These are phyloP conservation scores for Trachelipus rathkii DNA, from an alignment of 1,140 invertebrate species.

Conservation along the genomic window DNA sequence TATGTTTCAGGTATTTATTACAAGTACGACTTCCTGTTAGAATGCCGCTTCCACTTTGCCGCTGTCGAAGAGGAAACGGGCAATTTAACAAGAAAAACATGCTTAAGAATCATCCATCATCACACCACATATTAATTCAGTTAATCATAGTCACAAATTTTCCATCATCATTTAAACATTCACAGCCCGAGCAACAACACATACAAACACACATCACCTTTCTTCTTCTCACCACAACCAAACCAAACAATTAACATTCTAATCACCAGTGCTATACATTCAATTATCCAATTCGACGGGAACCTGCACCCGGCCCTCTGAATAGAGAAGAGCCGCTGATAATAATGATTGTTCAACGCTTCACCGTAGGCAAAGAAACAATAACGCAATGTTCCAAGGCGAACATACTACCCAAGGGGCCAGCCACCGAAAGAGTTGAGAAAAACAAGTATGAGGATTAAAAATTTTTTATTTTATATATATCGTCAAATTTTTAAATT, in stretches of 20 bases:
- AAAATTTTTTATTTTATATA: no score
- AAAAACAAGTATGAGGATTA: no score
- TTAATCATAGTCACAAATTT: conserved; percentile 13
- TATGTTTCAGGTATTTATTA: conserved; percentile 17
- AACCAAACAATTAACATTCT: neutral
- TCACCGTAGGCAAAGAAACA: neutral
- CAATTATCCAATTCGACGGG: conserved; percentile 7
- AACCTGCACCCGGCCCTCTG: neutral
- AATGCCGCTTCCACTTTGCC: neutral
- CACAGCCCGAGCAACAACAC: conserved; percentile 10
- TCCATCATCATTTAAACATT: conserved; percentile 18
- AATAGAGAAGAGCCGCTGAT: conserved; percentile 36
- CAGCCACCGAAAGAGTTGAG: neutral
- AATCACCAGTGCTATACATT: conserved; percentile 5
- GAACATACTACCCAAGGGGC: neutral
- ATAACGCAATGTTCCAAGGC: neutral
- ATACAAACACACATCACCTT: neutral
- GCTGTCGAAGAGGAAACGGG: conserved; percentile 5
- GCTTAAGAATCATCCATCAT: neutral
- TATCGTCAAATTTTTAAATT: no score
- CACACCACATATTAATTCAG: neutral
- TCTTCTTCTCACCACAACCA: conserved; percentile 2
- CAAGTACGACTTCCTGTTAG: no score
- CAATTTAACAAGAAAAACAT: neutral
- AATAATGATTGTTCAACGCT: conserved; percentile 20